phyloP scores from a whole-genome alignment of 2,888 invertebrate genomes.

The Brachylomia viminalis region DNA sequence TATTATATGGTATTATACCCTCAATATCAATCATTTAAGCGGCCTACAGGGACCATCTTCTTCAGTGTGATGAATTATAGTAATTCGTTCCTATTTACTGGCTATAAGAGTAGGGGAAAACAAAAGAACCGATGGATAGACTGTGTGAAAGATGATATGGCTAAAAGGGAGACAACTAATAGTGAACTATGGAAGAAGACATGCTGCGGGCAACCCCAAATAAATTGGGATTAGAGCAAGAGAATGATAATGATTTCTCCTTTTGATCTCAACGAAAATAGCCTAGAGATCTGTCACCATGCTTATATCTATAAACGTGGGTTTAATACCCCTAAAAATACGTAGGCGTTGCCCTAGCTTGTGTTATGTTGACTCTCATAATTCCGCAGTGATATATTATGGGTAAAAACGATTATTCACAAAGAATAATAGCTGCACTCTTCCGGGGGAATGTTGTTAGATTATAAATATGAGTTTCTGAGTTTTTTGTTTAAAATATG shows the following conservation, averaged over 20 bases:
- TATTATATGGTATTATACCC: background rate
- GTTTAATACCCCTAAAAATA: conserved; percentile 16
- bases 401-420: conserved; percentile 56
- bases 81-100: background rate
- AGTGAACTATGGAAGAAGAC: background rate
- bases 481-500: conserved; percentile 22
- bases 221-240: background rate
- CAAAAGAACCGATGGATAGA: background rate
- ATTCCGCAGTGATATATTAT: conserved; percentile 54
- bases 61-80: conserved; percentile 15
- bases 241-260: background rate
- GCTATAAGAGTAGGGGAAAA: background rate
- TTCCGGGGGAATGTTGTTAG: conserved; percentile 34
- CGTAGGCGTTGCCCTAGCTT: conserved; percentile 34
- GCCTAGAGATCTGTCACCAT: background rate
- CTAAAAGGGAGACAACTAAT: background rate
- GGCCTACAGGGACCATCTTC: background rate
- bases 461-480: conserved; percentile 42
- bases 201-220: too few species aligned
- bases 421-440: conserved; percentile 53
- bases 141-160: background rate
- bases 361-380: conserved; percentile 57
- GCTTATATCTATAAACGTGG: conserved; percentile 13
- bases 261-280: background rate
- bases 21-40: conserved; percentile 11